These are phyloP conservation scores for Epinephelus moara DNA, from an alignment of 2,113 vertebrate genomes.

Conservation along the genomic window DNA sequence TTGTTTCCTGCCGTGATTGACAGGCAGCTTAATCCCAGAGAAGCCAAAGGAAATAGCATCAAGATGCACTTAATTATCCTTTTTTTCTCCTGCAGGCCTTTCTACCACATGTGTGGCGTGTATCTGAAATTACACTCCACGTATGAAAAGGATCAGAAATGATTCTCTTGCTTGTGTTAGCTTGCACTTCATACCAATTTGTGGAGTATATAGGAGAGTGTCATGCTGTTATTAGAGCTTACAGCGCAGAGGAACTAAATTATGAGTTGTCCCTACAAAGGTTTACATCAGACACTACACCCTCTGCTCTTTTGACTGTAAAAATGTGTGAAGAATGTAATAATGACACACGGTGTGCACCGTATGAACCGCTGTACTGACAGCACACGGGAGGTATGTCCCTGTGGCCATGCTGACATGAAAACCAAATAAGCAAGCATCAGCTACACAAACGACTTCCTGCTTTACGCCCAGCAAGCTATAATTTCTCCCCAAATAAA, in stretches of 20 bases:
- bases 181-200: conserved; percentile 79
- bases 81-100: conserved; percentile 70
- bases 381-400: conserved; percentile 63
- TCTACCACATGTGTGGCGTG: conserved; percentile 81
- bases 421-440: conserved; percentile 68
- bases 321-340: conserved; percentile 78
- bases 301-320: conserved; percentile 60
- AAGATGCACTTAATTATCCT: conserved; percentile 80
- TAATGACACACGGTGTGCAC: conserved; percentile 73
- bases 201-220: conserved; percentile 70
- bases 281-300: conserved; percentile 69
- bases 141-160: conserved; percentile 70
- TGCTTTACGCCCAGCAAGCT: conserved; percentile 65
- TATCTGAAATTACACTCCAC: conserved; percentile 79
- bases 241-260: conserved; percentile 58
- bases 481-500: conserved; percentile 70
- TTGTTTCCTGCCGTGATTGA: conserved; percentile 70
- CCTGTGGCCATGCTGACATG: conserved; percentile 72
- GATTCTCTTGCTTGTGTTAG: conserved; percentile 75
- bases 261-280: conserved; percentile 68
- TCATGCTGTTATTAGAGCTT: conserved; percentile 76
- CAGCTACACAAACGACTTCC: conserved; percentile 69
- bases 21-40: conserved; percentile 67
- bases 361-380: conserved; percentile 50
- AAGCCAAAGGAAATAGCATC: conserved; percentile 78